Evolutionary conservation across 2,113 vertebrate genomes (phyloP).

Genomic region (Rhagologus leucostigma): DNA sequence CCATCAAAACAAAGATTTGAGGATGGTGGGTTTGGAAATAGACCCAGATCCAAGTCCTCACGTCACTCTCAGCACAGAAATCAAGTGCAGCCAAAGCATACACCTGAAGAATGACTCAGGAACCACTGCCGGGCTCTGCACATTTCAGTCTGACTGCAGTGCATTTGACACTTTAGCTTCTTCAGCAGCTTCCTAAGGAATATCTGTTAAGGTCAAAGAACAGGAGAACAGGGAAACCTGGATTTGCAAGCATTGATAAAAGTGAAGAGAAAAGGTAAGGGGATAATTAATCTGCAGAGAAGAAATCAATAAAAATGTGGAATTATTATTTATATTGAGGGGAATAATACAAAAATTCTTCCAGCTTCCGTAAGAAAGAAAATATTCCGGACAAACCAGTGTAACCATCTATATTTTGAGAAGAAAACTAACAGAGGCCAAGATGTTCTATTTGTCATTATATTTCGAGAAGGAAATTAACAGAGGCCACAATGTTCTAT

Average conservation of each 20-base stretch:
- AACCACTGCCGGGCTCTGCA: not conserved
- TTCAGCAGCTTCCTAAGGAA: not conserved
- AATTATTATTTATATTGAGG: not conserved
- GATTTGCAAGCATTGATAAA: not conserved
- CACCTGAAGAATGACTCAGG: not conserved
- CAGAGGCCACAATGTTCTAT: accelerated
- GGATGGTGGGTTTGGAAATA: not conserved
- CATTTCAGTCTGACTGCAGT: accelerated
- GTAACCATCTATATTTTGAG: not conserved
- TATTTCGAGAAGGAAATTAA: not conserved
- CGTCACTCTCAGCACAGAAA: not conserved
- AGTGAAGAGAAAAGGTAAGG: not conserved
- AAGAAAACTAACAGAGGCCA: not conserved
- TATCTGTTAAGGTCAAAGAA: not conserved
- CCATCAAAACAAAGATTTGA: not conserved
- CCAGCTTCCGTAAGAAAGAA: not conserved
- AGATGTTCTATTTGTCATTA: not conserved
- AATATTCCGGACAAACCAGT: not conserved
- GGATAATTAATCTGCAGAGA: not conserved
- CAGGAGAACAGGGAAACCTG: not conserved
- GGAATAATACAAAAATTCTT: slow-evolving; percentile 4
- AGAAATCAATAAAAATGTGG: slow-evolving; percentile 37
- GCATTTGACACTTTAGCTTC: not conserved
- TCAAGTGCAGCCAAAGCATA: accelerated
- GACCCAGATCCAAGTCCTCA: accelerated